Evolutionary conservation across 2,113 vertebrate species (phyloP), one percentile per base, ranked within the genome.

Genomic region (Cricetomys ansorgei): DNA sequence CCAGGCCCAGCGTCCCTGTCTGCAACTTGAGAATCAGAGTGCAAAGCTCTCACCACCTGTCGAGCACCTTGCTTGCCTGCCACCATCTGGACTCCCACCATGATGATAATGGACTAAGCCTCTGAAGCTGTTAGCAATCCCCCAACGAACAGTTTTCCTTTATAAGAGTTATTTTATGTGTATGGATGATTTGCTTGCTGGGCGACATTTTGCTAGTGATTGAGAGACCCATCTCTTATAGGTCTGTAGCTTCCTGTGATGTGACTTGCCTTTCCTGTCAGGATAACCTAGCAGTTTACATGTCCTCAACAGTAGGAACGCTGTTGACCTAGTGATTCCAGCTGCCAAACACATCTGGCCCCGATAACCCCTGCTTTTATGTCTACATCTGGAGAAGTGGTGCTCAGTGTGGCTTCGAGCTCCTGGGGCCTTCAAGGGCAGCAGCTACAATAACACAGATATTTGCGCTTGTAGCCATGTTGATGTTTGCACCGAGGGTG

Each of bases 331-430:
- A 37, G 65, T 48, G 72, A 55, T 87, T 59, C 59, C 79, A 81
- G 77, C 69, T 88, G 90, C 69, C 72, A 94, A 85, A 87, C 70
- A 65, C n/a, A 65, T 53, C 80, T 87, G 85, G 93, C 67, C 45
- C 86, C 29, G 53, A 12, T 50, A 76, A 81, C 34, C 55, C 31
- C 77, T 72, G 70, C 23, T 81, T 89, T 94, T 48, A 62, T 70
- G 76, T 81, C 50, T 76, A 50, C 65, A 76, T 34, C 73, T 86
- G 50, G 34, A 62, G 31, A 40, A 11, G n/a, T 37, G 77, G 64
- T 45, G 64, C 37, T 88, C 29, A 40, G 48, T 55, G 79, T 67
- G 76, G 45, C 81, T 29, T 40, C 29, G 84, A 89, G 62, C 1
- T 45, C 48, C 79, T 86, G 17, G 7, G 34, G 23, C 34, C 67